Percentiles rank a stretch among this genome's conserved stretches.
These are phyloP conservation scores for Pachypeltis micranthus DNA, from an alignment of 1,140 invertebrate genomes.

Conservation along the genomic window DNA sequence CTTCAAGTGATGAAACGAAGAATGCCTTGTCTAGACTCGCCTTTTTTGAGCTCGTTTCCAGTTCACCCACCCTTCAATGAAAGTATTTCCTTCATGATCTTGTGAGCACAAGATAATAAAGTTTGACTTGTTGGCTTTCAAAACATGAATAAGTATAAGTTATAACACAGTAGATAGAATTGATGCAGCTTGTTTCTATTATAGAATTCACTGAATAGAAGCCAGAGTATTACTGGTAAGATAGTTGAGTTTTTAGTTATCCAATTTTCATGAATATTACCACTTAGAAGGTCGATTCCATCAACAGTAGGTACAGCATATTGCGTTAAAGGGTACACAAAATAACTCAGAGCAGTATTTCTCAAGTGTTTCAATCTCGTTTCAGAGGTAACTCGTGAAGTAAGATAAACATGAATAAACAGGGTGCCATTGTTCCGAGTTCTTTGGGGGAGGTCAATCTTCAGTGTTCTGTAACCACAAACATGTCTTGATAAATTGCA, in stretches of 20 bases:
- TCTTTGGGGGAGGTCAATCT: not conserved
- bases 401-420: not conserved
- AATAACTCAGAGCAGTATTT: not conserved
- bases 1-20: too few relatives aligned
- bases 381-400: not conserved
- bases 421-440: not conserved
- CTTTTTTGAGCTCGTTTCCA: too few relatives aligned
- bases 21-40: too few relatives aligned
- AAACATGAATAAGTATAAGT: not conserved
- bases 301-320: constrained; percentile 21
- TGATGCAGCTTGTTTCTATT: too few relatives aligned
- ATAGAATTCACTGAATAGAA: too few relatives aligned
- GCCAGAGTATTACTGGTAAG: not conserved
- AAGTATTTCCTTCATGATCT: too few relatives aligned
- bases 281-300: constrained; percentile 23
- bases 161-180: too few relatives aligned
- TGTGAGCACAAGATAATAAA: not conserved
- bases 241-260: not conserved
- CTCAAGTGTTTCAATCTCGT: not conserved
- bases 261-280: too few relatives aligned
- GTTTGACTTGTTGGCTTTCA: not conserved
- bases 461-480: constrained; percentile 12
- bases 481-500: not conserved
- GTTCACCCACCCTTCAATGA: too few relatives aligned
- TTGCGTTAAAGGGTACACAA: constrained; percentile 14